These are phyloP conservation scores for Ectemnius lituratus DNA, from an alignment of 2,888 invertebrate species.

Conservation along the genomic window DNA sequence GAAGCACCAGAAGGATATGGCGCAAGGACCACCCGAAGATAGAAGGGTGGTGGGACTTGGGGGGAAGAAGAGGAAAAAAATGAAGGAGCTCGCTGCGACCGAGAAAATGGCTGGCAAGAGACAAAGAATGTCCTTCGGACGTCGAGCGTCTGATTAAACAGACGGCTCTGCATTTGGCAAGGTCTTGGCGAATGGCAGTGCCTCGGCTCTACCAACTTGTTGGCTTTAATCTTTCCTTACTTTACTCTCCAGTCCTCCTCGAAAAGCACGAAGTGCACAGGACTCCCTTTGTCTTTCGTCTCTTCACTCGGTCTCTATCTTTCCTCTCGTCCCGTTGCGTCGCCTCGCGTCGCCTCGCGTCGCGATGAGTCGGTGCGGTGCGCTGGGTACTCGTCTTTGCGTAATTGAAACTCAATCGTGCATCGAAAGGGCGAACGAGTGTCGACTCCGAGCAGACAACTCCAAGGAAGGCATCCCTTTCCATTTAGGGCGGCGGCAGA, in stretches of 20 bases:
- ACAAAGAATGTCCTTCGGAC: slow-evolving; percentile 34
- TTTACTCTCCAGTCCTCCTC: slow-evolving; percentile 3
- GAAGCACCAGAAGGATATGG: slow-evolving; percentile 58
- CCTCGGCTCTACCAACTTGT: slow-evolving; percentile 56
- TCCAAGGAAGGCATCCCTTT: no score
- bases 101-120: slow-evolving; percentile 12
- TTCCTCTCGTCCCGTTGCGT: not conserved
- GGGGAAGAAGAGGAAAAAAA: slow-evolving; percentile 7
- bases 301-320: slow-evolving; percentile 9
- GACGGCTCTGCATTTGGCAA: slow-evolving; percentile 60
- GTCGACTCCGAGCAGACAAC: no score
- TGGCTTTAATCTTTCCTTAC: slow-evolving; percentile 33
- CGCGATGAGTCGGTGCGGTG: not conserved
- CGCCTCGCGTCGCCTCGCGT: not conserved
- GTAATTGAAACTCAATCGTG: slow-evolving; percentile 23
- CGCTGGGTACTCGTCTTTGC: not conserved
- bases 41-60: slow-evolving; percentile 8
- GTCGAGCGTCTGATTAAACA: slow-evolving; percentile 56
- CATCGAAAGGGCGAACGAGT: not conserved
- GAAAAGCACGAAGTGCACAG: slow-evolving; percentile 1
- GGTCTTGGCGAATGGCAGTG: slow-evolving; percentile 42
- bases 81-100: slow-evolving; percentile 10
- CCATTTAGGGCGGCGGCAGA: no score
- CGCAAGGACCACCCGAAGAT: slow-evolving; percentile 1
- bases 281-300: not conserved